phyloP scores from a whole-genome alignment of 2,797 vertebrate genomes.

The Lophius americanus region DNA sequence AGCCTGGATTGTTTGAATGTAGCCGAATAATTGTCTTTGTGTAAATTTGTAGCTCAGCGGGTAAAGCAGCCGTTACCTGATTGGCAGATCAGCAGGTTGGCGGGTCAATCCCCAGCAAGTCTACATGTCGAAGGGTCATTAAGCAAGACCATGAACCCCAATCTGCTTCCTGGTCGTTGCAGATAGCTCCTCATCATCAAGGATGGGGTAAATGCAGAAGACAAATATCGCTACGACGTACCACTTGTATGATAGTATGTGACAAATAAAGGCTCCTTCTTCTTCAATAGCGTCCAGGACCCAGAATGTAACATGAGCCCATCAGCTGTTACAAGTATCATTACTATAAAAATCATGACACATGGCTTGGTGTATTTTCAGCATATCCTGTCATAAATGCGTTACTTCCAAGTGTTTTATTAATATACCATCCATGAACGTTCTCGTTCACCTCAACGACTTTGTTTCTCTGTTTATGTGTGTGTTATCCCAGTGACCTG shows the following conservation, averaged over 20 bases:
- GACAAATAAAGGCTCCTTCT: too few species aligned
- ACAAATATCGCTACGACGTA: too few species aligned
- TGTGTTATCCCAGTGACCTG: conserved; percentile 39
- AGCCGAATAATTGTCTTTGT: conserved; percentile 42
- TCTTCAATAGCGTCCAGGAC: conserved; percentile 37
- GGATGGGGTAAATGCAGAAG: too few species aligned
- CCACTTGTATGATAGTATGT: too few species aligned
- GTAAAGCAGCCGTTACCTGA: too few species aligned
- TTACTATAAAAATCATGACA: conserved; percentile 50
- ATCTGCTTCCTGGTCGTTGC: too few species aligned
- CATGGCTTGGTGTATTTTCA: conserved; percentile 48
- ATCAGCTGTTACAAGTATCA: conserved; percentile 59
- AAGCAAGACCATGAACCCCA: too few species aligned
- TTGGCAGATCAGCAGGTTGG: too few species aligned
- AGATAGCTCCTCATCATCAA: too few species aligned
- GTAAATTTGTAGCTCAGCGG: conserved; percentile 16
- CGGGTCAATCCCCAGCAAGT: too few species aligned
- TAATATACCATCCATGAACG: conserved; percentile 29
- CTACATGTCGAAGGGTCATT: too few species aligned
- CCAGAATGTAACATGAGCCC: conserved; percentile 52
- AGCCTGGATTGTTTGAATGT: conserved; percentile 35
- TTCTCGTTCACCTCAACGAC: conserved; percentile 2
- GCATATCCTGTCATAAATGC: conserved; percentile 35
- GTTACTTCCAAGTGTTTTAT: conserved; percentile 29
- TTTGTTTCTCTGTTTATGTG: conserved; percentile 21